Percentiles rank a stretch among this genome's conserved stretches.
These are phyloP conservation scores for Grammomys dolichurus DNA, from an alignment of 2,113 vertebrate genomes.

Conservation along the genomic window DNA sequence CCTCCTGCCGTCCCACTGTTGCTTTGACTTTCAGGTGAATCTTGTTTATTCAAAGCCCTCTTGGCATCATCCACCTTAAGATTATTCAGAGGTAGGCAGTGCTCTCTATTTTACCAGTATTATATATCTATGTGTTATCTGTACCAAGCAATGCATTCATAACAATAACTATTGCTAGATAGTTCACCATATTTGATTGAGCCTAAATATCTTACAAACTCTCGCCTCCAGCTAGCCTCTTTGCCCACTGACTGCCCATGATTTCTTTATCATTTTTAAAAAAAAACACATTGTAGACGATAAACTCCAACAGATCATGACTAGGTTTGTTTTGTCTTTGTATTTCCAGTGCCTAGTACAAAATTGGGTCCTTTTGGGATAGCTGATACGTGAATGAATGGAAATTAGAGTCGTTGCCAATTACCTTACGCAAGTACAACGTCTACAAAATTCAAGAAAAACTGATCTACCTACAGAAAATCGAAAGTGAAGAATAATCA, in stretches of 20 bases:
- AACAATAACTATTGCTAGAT: neutral
- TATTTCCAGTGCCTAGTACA: neutral
- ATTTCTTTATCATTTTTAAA: neutral
- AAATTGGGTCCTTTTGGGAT: neutral
- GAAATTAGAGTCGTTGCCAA: neutral
- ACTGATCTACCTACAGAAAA: neutral
- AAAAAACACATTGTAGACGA: neutral
- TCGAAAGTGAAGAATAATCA: neutral
- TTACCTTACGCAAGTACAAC: constrained; percentile 14
- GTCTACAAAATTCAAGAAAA: constrained; percentile 5
- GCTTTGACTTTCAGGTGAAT: neutral
- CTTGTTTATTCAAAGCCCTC: neutral
- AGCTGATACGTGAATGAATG: neutral
- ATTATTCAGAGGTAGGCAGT: neutral
- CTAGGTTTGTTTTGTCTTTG: neutral
- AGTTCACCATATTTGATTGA: neutral
- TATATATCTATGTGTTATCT: neutral
- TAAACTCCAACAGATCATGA: neutral
- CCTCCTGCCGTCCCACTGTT: neutral
- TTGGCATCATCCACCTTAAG: neutral
- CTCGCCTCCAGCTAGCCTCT: neutral
- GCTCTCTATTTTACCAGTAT: neutral
- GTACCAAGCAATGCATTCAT: neutral
- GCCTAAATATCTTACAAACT: no score
- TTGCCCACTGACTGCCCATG: neutral